phyloP scores from a whole-genome alignment of 1,140 invertebrate genomes.

The Drosophila triauraria region DNA sequence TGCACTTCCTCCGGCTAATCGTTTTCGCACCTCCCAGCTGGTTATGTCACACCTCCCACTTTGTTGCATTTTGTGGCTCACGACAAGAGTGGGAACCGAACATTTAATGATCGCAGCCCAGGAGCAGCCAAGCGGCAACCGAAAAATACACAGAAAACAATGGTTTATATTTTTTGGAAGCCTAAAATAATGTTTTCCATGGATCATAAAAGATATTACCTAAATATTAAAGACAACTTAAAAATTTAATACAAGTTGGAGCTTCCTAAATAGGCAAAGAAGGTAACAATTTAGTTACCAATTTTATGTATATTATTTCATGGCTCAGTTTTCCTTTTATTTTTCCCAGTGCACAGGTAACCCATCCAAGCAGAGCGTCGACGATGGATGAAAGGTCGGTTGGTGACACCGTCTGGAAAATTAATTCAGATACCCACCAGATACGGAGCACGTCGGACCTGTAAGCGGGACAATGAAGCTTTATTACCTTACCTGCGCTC shows the following conservation, averaged over 20 bases:
- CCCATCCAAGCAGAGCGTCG: constrained; percentile 6
- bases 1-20: constrained; percentile 27
- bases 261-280: too few relatives aligned
- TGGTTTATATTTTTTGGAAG: background rate
- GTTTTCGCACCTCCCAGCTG: constrained; percentile 42
- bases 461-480: constrained; percentile 55
- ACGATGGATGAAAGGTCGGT: background rate
- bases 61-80: constrained; percentile 47
- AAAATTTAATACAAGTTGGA: too few relatives aligned
- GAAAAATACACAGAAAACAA: constrained; percentile 18
- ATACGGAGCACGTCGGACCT: constrained; percentile 26
- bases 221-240: background rate
- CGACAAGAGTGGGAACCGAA: constrained; percentile 27
- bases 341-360: background rate
- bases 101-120: constrained; percentile 55
- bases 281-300: background rate
- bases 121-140: constrained; percentile 52
- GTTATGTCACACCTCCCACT: constrained; percentile 62
- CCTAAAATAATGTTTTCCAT: too few relatives aligned
- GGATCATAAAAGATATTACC: too few relatives aligned
- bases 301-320: background rate
- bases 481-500: constrained; percentile 11
- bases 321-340: background rate
- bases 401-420: constrained; percentile 28
- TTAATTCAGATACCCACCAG: constrained; percentile 44